These are phyloP conservation scores for Leptopilina drosophilae DNA, from an alignment of 2,888 invertebrate species.

Conservation along the genomic window DNA sequence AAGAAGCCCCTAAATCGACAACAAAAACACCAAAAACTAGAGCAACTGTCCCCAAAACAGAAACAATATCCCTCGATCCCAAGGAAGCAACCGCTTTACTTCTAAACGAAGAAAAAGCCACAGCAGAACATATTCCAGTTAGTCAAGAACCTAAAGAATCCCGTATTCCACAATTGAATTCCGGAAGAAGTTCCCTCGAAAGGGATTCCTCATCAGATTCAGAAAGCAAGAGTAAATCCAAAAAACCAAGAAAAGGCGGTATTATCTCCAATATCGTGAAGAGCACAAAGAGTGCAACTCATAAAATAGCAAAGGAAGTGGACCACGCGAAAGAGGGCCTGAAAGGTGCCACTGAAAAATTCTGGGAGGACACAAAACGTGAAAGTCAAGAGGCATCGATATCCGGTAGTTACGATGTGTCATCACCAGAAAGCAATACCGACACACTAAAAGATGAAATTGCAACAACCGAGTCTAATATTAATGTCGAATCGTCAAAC, in stretches of 20 bases:
- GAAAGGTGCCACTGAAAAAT: constrained; percentile 60
- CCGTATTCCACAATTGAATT: constrained; percentile 30
- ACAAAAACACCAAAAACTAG: constrained; percentile 4
- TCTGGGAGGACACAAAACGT: constrained; percentile 62
- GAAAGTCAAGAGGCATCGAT: constrained; percentile 62
- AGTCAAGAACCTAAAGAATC: constrained; percentile 40
- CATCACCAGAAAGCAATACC: constrained; percentile 55
- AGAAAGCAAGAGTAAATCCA: constrained; percentile 54
- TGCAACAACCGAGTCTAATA: constrained; percentile 53
- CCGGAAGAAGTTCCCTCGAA: constrained; percentile 55
- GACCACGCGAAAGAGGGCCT: constrained; percentile 63
- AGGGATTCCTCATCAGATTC: constrained; percentile 55
- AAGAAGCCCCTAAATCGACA: not conserved
- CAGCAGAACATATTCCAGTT: constrained; percentile 40
- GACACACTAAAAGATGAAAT: constrained; percentile 56
- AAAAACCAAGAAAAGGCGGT: constrained; percentile 62
- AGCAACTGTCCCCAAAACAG: constrained; percentile 42
- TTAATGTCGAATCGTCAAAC: constrained; percentile 60
- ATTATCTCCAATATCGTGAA: constrained; percentile 65
- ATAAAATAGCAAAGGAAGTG: constrained; percentile 62
- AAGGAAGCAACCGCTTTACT: constrained; percentile 57
- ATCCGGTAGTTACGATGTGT: constrained; percentile 66
- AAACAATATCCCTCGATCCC: constrained; percentile 53
- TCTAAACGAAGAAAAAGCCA: constrained; percentile 50
- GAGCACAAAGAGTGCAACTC: constrained; percentile 61